Conservation (phyloP, 1,140 invertebrate species). For the Drosophila lacertosa region DNA sequence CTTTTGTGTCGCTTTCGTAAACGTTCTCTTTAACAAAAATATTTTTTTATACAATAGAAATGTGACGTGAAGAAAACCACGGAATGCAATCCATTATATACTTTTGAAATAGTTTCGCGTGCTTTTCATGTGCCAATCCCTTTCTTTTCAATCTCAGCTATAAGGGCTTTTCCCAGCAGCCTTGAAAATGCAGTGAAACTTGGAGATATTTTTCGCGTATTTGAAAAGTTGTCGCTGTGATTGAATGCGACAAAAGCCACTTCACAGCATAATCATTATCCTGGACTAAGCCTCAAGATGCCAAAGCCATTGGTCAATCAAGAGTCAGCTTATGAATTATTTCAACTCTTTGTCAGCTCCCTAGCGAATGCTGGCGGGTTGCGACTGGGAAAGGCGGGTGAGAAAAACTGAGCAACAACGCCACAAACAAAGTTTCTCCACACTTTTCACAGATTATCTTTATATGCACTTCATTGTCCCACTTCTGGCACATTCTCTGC, state of each 20-base stretch:
- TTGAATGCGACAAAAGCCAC: slow-evolving; percentile 9
- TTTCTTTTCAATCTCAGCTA: neutral
- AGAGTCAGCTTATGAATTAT: slow-evolving; percentile 51
- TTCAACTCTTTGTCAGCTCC: slow-evolving; percentile 14
- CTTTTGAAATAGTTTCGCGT: no score
- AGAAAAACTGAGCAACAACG: slow-evolving; percentile 7
- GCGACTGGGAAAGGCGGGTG: no score
- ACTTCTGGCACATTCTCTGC: neutral
- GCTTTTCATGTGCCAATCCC: no score
- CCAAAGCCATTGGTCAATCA: slow-evolving; percentile 43
- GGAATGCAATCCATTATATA: no score
- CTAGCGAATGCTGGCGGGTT: neutral
- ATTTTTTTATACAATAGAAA: no score
- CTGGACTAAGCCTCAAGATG: slow-evolving; percentile 10
- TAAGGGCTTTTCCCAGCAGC: neutral
- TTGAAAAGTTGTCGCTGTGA: slow-evolving; percentile 4
- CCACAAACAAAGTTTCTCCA: slow-evolving; percentile 29
- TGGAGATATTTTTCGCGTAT: neutral
- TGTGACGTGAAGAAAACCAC: no score
- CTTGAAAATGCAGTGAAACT: neutral
- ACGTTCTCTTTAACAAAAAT: no score
- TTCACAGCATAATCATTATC: slow-evolving; percentile 16
- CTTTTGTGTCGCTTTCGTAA: no score
- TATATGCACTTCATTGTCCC: slow-evolving; percentile 9
- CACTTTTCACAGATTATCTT: slow-evolving; percentile 48